Evolutionary conservation across 2,888 invertebrate species (phyloP), one percentile per base, ranked within the genome.

Genomic region (Alsophila aescularia): DNA sequence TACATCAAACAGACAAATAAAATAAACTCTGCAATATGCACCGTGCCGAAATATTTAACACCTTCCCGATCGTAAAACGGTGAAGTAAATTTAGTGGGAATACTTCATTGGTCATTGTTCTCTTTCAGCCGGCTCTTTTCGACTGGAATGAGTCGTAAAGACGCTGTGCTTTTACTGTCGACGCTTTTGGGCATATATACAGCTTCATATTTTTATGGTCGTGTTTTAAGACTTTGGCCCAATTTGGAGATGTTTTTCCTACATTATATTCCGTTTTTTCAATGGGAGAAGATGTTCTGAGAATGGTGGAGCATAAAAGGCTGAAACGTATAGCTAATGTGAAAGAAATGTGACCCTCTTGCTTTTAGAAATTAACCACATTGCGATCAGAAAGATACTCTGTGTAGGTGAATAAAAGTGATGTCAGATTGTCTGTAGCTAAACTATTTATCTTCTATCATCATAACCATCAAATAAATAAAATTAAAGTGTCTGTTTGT

Each of bases 11-110:
- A 31, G n/a, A 27, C n/a, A 37, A 1, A 29, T 3, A 29, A 47
- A 10, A 7, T 8, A 12, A 14, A 52, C 12, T 43, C 6, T 31
- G n/a, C 13, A 13, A 40, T 6, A 15, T 10, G 1, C 27, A 16
- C 48, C 32, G 39, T 43, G 43, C n/a, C 53, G 53, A 54, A 54
- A 39, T 43, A 13, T 43, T 36, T 7, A 48, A 24, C 43, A 39
- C 16, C 37, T 43, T 16, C 24, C 15, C 48, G 2, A 29, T 37
- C 43, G 48, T 48, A 37, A 31, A 48, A 34, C 24, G 32, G 27
- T 8, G 35, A 41, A 14, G 24, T 27, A n/a, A 14, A 35, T 18
- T 10, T 13, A 12, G 14, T 21, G 15, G 10, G 15, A 52, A 32
- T 14, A 18, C 44, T 18, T 41, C 35, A 32, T 41, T 29, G 21